Percentiles rank a stretch among this genome's conserved stretches.
These are phyloP conservation scores for Mastomys natalensis DNA, from an alignment of 2,113 vertebrate species.

Conservation along the genomic window DNA sequence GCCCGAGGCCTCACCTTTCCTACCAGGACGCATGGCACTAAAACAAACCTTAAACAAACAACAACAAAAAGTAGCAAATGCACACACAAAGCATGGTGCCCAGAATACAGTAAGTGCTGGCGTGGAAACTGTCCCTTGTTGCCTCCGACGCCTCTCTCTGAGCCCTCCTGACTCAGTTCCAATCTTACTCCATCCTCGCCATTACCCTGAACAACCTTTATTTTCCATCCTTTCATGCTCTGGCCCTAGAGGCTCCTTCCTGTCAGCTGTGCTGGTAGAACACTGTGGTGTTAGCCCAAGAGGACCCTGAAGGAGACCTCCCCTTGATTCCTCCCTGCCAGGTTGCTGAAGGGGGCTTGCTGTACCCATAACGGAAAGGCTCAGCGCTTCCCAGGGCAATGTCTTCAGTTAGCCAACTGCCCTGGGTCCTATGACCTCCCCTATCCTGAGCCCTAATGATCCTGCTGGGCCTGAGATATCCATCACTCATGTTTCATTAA, in stretches of 20 bases:
- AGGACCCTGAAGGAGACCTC: not conserved
- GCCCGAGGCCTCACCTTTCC: not conserved
- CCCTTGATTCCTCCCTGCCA: not conserved
- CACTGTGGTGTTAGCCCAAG: not conserved
- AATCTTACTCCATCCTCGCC: too few relatives aligned
- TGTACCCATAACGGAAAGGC: not conserved
- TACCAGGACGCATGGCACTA: too few relatives aligned
- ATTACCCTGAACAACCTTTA: accelerated
- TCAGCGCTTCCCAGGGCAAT: not conserved
- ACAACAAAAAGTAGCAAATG: not conserved
- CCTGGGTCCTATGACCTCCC: not conserved
- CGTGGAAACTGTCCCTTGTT: not conserved
- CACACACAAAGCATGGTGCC: too few relatives aligned
- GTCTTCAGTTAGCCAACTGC: not conserved
- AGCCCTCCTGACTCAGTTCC: not conserved
- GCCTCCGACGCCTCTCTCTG: too few relatives aligned
- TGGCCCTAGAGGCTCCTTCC: not conserved
- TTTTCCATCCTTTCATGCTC: not conserved
- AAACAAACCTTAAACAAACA: not conserved
- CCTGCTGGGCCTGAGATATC: not conserved
- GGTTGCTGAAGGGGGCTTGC: not conserved
- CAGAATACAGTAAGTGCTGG: not conserved
- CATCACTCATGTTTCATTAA: not conserved
- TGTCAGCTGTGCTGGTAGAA: not conserved
- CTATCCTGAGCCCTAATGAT: not conserved